These are phyloP conservation scores for Regulus satrapa DNA, from an alignment of 2,113 vertebrate species.

Conservation along the genomic window DNA sequence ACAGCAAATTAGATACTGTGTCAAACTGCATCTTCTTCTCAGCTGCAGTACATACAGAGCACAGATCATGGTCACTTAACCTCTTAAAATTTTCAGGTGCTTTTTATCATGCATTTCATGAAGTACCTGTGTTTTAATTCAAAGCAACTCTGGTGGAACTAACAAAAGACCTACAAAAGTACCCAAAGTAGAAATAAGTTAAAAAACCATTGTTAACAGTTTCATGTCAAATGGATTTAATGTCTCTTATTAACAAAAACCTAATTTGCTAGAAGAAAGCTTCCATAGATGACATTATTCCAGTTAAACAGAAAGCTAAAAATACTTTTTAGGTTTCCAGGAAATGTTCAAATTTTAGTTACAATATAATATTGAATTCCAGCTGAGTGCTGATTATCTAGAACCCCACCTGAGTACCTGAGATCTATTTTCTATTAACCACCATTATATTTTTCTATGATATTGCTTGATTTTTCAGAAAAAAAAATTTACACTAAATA, in stretches of 20 bases:
- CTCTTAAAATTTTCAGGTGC: conserved; percentile 54
- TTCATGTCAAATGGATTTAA: conserved; percentile 48
- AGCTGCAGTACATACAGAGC: not conserved
- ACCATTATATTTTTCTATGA: not conserved
- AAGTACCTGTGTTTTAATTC: conserved; percentile 44
- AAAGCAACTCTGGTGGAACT: conserved; percentile 50
- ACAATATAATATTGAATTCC: not conserved
- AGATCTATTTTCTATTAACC: not conserved
- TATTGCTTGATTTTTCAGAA: not conserved
- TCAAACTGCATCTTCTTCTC: conserved; percentile 58
- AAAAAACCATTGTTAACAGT: not conserved
- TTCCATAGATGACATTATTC: conserved; percentile 13
- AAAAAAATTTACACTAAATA: not conserved
- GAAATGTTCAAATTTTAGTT: not conserved
- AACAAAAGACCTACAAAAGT: conserved; percentile 58
- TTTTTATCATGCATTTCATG: conserved; percentile 40
- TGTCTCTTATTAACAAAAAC: conserved; percentile 38
- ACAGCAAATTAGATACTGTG: conserved; percentile 71
- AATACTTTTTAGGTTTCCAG: not conserved
- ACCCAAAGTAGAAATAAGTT: conserved; percentile 34
- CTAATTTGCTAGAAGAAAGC: conserved; percentile 51
- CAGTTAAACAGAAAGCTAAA: conserved; percentile 41
- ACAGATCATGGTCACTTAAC: conserved; percentile 54
- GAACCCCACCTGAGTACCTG: not conserved
- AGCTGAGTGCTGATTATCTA: not conserved